A percentile compares a stretch with the other conserved stretches of the same genome.
Conservation (phyloP, 1,140 invertebrate genomes). For the Drosophila lacteicornis region DNA sequence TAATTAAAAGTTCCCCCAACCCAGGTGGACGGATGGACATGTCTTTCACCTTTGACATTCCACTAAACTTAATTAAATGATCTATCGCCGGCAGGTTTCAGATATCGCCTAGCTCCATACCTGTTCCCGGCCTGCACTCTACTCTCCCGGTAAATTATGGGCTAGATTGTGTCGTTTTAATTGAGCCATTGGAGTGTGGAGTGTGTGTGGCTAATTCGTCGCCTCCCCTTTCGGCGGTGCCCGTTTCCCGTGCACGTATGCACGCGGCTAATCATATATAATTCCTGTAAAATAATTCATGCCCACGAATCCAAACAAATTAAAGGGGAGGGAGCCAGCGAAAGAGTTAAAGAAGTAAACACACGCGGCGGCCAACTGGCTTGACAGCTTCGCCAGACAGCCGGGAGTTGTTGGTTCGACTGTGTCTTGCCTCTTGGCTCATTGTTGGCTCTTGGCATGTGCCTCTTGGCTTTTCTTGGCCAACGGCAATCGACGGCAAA, state of each 20-base stretch:
- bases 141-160: constrained; percentile 21
- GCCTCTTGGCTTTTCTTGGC: constrained; percentile 39
- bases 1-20: constrained; percentile 16
- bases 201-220: constrained; percentile 24
- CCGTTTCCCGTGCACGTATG: constrained; percentile 20
- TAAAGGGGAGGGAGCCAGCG: constrained; percentile 20
- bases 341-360: constrained; percentile 43
- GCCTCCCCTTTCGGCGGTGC: constrained; percentile 16
- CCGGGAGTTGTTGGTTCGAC: constrained; percentile 42
- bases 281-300: constrained; percentile 72
- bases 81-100: constrained; percentile 19
- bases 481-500: constrained; percentile 52
- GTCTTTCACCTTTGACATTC: constrained; percentile 43
- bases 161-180: constrained; percentile 65
- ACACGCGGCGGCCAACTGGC: constrained; percentile 60
- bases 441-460: constrained; percentile 35
- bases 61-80: constrained; percentile 38
- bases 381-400: constrained; percentile 78
- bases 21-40: background rate
- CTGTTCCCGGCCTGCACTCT: constrained; percentile 33
- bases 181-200: constrained; percentile 62
- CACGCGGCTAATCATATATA: constrained; percentile 68
- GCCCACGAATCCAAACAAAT: constrained; percentile 57
- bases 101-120: constrained; percentile 3
- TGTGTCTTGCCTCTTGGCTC: constrained; percentile 11